A percentile compares a stretch with the other conserved stretches of the same genome.
These are phyloP conservation scores for Rynchops niger DNA, from an alignment of 2,113 vertebrate genomes.

Conservation along the genomic window DNA sequence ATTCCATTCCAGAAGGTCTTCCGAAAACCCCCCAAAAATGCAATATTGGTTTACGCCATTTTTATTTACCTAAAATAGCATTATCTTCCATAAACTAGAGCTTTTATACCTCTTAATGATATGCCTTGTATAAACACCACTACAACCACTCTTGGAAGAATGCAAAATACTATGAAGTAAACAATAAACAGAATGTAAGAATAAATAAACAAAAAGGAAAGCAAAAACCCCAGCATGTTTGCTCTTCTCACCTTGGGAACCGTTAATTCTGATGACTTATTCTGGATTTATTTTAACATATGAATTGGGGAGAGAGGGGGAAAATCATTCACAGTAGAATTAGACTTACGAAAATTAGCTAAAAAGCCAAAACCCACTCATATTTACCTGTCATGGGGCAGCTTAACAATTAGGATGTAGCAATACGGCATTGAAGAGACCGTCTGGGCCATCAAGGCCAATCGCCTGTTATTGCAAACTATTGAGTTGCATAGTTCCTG, in stretches of 20 bases:
- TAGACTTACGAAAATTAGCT: neutral
- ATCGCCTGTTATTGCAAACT: neutral
- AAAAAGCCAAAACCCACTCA: neutral
- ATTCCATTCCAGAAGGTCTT: neutral
- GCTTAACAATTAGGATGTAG: neutral
- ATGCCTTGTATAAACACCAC: neutral
- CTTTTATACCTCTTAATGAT: neutral
- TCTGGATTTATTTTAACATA: neutral
- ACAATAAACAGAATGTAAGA: neutral
- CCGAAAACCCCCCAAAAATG: neutral
- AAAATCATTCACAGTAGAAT: neutral
- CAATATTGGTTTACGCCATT: neutral
- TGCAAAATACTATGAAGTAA: neutral
- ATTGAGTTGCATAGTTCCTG: neutral
- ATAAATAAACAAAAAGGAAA: neutral
- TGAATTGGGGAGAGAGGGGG: accelerated
- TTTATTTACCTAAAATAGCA: neutral
- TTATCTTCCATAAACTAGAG: neutral
- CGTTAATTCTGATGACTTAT: neutral
- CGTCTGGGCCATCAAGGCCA: neutral
- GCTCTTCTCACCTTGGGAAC: neutral
- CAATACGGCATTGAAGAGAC: neutral
- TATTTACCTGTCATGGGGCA: neutral
- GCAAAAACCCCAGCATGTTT: neutral
- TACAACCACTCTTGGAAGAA: neutral